phyloP scores from a whole-genome alignment of 2,888 invertebrate genomes.

The Drepanosiphum platanoidis region DNA sequence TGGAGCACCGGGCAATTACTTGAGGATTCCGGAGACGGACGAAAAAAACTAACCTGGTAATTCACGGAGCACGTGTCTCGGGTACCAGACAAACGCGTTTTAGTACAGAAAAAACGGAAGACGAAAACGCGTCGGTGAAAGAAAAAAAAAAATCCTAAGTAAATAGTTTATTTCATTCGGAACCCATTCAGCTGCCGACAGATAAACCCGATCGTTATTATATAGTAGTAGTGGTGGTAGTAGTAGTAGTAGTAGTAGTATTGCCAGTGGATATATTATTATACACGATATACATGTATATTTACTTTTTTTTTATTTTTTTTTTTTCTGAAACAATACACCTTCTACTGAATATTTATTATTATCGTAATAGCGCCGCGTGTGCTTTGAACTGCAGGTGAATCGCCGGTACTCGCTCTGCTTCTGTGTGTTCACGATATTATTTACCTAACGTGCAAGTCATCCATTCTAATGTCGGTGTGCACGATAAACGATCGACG shows the following conservation, averaged over 20 bases:
- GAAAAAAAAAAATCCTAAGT: conserved; percentile 46
- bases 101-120: conserved; percentile 36
- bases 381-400: conserved; percentile 33
- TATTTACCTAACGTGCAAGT: conserved; percentile 40
- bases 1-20: conserved; percentile 57
- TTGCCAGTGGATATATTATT: background rate
- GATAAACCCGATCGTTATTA: conserved; percentile 43
- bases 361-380: background rate
- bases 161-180: conserved; percentile 57
- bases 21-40: conserved; percentile 35
- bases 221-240: conserved; percentile 4
- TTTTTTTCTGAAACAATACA: conserved; percentile 29
- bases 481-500: conserved; percentile 26
- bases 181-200: conserved; percentile 55
- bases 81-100: conserved; percentile 53
- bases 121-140: conserved; percentile 47
- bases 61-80: conserved; percentile 62
- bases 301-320: conserved; percentile 17
- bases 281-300: background rate
- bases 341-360: conserved; percentile 30
- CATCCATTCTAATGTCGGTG: conserved; percentile 30
- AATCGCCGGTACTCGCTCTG: background rate
- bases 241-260: no score
- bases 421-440: background rate
- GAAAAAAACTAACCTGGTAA: conserved; percentile 58